Base-by-base conservation (phyloP, 2,113 vertebrate species). In the Clarias macrocephalus region DNA sequence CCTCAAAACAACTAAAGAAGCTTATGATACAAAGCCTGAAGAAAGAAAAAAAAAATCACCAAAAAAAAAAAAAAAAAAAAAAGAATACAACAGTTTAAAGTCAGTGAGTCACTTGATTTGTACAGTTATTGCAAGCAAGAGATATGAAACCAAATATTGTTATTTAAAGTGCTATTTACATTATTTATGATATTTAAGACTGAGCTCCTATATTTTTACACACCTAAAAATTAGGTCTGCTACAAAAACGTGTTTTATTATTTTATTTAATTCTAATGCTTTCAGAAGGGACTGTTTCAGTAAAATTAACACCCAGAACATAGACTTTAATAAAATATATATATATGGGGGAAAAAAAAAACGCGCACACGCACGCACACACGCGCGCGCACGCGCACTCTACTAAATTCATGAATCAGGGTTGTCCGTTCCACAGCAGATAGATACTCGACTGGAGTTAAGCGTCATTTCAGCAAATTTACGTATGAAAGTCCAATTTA, bases 361-460 rank as follows among this genome's bases (percentile, higher is more conserved):
- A 37, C 23, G 56, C 19, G 19, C 28, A 57, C 0, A 73, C 68
- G 65, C 13, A 66, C 37, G 28, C 10, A 62, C 33, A 72, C 65
- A 82, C n/a, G n/a, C n/a, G n/a, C n/a, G n/a, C n/a, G n/a, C n/a
- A n/a, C n/a, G n/a, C n/a, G n/a, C n/a, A 15, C 23, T 48, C 81
- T 23, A 23, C 62, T 42, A 42, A 80, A 86, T 60, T 30, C 28
- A 52, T 73, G 6, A 73, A 21, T 73, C 56, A 75, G 75, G 80
- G 86, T 23, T 82, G 86, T 85, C 83, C 66, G 66, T 85, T 88
- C 76, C 66, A 54, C 15, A 52, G 82, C 7, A 70, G 28, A 62
- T 16, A 62, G 37, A 33, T 10, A 25, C 12, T 60, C 42, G 37
- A 84, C n/a, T 33, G 16, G 6, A 42, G 76, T 72, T 59, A 52